Evolutionary conservation across 2,113 vertebrate species (phyloP).

Genomic region (Neotoma lepida): DNA sequence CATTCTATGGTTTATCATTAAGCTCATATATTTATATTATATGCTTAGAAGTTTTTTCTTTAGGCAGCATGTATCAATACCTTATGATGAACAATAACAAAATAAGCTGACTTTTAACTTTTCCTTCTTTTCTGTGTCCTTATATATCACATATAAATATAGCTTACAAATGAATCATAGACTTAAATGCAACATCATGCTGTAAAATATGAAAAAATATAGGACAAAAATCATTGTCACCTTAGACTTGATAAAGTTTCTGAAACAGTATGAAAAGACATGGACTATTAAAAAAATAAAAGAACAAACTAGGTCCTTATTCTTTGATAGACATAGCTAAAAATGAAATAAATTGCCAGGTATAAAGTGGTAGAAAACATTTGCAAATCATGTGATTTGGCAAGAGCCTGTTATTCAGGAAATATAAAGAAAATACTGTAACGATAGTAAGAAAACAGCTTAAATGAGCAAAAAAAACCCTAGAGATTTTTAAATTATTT

Average conservation of each 20-base stretch:
- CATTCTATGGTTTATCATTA: background rate
- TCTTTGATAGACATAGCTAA: constrained; percentile 31
- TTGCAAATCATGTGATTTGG: constrained; percentile 12
- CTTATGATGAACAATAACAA: background rate
- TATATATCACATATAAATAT: background rate
- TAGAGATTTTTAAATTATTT: background rate
- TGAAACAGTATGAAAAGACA: background rate
- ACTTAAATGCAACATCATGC: background rate
- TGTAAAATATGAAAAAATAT: constrained; percentile 29
- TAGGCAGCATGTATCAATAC: background rate
- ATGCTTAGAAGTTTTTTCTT: background rate
- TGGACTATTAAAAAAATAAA: background rate
- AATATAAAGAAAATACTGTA: background rate
- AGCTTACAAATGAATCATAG: background rate
- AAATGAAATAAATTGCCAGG: constrained; percentile 36
- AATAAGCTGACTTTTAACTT: constrained; percentile 32
- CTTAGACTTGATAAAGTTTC: background rate
- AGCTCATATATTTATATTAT: background rate
- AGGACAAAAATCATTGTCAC: background rate
- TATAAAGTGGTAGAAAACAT: background rate
- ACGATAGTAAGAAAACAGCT: background rate
- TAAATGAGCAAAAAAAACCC: background rate
- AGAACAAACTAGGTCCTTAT: background rate
- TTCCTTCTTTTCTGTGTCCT: background rate
- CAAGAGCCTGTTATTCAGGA: background rate